A percentile compares a stretch with the other conserved stretches of the same genome.
Evolutionary conservation across 2,113 vertebrate genomes (phyloP).

Genomic region (Sapayoa aenigma): DNA sequence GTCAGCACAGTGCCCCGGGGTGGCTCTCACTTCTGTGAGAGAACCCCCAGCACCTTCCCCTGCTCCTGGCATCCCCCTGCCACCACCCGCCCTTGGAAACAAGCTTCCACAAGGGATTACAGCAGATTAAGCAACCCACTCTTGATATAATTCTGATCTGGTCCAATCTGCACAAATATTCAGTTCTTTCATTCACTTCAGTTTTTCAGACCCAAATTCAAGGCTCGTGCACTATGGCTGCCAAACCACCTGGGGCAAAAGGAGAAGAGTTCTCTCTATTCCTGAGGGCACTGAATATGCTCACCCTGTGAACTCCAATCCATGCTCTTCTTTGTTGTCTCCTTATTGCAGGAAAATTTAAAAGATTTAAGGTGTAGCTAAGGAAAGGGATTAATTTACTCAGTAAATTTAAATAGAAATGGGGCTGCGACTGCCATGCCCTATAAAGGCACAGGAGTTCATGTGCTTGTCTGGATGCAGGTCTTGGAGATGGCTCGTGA

Average conservation of each 20-base stretch:
- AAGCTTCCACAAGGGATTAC: background rate
- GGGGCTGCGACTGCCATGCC: background rate
- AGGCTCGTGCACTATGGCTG: background rate
- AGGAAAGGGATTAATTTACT: background rate
- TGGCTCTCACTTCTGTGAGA: background rate
- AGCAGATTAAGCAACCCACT: background rate
- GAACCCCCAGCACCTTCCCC: background rate
- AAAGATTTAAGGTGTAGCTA: background rate
- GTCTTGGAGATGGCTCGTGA: rapidly evolving
- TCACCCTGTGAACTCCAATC: rapidly evolving
- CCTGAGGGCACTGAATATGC: background rate
- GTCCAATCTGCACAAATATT: background rate
- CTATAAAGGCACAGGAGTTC: background rate
- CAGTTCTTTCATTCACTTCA: background rate
- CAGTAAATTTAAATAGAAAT: background rate
- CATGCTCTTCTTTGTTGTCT: background rate
- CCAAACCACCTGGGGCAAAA: background rate
- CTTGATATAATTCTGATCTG: background rate
- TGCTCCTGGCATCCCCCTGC: background rate
- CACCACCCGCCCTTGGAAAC: background rate
- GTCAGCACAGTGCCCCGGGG: background rate
- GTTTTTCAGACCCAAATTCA: background rate
- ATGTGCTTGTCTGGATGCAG: background rate
- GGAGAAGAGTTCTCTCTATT: background rate
- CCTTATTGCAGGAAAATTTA: background rate